Evolutionary conservation across 2,797 vertebrate species (phyloP).

Genomic region (Aldrovandia affinis): DNA sequence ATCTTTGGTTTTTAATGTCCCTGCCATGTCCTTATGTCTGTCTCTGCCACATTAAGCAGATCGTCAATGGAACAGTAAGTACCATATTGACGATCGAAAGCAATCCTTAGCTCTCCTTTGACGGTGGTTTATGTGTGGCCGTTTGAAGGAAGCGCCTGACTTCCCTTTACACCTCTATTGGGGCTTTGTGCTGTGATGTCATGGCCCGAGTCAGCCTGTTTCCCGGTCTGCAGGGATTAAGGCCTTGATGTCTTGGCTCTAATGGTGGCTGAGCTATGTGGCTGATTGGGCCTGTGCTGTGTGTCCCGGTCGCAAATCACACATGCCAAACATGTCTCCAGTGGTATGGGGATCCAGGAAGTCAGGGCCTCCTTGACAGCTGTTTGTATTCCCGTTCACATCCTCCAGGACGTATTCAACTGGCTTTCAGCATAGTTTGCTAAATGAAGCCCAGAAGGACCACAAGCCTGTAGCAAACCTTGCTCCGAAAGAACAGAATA

Average conservation of each 20-base stretch:
- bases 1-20: background rate
- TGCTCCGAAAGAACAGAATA: conserved; percentile 48
- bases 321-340: conserved; percentile 23
- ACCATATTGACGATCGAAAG: background rate
- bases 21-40: background rate
- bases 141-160: background rate
- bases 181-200: conserved; percentile 33
- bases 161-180: background rate
- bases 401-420: conserved; percentile 67
- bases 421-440: conserved; percentile 63
- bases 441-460: conserved; percentile 68
- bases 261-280: background rate
- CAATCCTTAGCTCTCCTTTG: background rate
- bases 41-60: conserved; percentile 24
- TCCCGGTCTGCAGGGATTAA: background rate
- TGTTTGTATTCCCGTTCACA: conserved; percentile 53
- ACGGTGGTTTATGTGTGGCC: background rate
- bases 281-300: background rate
- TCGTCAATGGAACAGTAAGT: background rate
- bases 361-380: conserved; percentile 57
- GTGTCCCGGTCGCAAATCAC: background rate
- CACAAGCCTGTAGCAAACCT: conserved; percentile 43
- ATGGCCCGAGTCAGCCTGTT: conserved; percentile 34
- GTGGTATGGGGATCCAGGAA: conserved; percentile 48
- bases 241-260: conserved; percentile 6